A percentile compares a stretch with the other conserved stretches of the same genome.
These are phyloP conservation scores for Epinephelus moara DNA, from an alignment of 2,113 vertebrate genomes.

Conservation along the genomic window DNA sequence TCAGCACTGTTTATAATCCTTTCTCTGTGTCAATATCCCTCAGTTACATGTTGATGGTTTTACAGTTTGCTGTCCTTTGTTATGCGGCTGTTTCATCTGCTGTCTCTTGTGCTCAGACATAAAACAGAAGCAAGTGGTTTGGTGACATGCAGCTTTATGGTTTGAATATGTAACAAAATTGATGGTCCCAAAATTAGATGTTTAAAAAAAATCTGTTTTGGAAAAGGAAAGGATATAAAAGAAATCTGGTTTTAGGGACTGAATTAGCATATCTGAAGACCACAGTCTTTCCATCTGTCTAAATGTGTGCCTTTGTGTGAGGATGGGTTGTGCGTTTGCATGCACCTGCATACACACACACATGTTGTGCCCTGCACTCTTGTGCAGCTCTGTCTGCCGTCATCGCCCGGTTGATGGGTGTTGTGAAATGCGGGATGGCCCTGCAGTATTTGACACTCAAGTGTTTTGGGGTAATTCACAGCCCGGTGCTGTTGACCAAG, in stretches of 20 bases:
- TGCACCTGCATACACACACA: conserved; percentile 12
- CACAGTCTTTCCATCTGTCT: background rate
- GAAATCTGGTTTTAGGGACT: no score
- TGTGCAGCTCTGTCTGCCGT: conserved; percentile 53
- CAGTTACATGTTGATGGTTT: background rate
- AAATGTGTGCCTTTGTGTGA: background rate
- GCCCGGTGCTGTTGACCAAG: conserved; percentile 61
- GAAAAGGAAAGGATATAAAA: no score
- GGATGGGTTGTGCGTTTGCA: background rate
- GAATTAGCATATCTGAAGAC: no score
- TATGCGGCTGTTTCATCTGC: background rate
- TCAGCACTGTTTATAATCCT: conserved; percentile 25
- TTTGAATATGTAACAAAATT: background rate
- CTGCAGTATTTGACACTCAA: conserved; percentile 72
- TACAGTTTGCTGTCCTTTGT: background rate
- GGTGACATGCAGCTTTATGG: background rate
- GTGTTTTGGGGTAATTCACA: conserved; percentile 76
- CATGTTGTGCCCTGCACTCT: conserved; percentile 6
- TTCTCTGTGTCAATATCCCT: conserved; percentile 30
- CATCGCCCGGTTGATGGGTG: conserved; percentile 54
- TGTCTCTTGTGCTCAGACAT: background rate
- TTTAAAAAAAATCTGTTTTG: background rate
- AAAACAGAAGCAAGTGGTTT: background rate
- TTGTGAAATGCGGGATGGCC: conserved; percentile 72
- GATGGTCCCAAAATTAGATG: background rate